These are phyloP conservation scores for Drosophila mauritiana DNA, from an alignment of 1,140 invertebrate genomes.

Conservation along the genomic window DNA sequence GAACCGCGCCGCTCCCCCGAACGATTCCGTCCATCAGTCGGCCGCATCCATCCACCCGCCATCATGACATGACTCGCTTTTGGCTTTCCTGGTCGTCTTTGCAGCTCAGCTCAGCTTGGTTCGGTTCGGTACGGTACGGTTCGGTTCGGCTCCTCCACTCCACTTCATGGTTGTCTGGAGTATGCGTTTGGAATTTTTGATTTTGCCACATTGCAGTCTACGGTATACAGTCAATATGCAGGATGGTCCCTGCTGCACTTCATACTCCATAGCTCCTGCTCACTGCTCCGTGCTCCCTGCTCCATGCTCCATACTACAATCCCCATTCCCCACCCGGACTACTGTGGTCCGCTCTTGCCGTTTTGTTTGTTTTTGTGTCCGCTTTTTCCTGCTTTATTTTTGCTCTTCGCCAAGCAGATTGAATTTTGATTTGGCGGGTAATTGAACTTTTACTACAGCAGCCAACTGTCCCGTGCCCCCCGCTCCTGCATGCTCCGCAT, in stretches of 20 bases:
- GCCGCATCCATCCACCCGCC: conserved; percentile 52
- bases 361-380: conserved; percentile 47
- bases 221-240: conserved; percentile 11
- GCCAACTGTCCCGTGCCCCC: conserved; percentile 17
- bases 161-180: conserved; percentile 78
- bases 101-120: neutral
- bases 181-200: conserved; percentile 82
- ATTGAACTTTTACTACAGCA: conserved; percentile 81
- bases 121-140: too few relatives aligned
- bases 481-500: too few relatives aligned
- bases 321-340: conserved; percentile 12
- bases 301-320: neutral
- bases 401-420: conserved; percentile 69
- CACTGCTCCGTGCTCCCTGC: neutral
- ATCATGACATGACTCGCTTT: conserved; percentile 65
- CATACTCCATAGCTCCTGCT: conserved; percentile 1
- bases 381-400: conserved; percentile 27
- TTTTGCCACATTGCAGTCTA: conserved; percentile 75
- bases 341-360: conserved; percentile 53
- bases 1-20: neutral
- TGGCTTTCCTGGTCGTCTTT: conserved; percentile 20
- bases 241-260: conserved; percentile 10
- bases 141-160: conserved; percentile 19
- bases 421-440: conserved; percentile 82
- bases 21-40: conserved; percentile 15